Conservation (phyloP, 1,140 invertebrate species). For the Drosophila pruinosa region DNA sequence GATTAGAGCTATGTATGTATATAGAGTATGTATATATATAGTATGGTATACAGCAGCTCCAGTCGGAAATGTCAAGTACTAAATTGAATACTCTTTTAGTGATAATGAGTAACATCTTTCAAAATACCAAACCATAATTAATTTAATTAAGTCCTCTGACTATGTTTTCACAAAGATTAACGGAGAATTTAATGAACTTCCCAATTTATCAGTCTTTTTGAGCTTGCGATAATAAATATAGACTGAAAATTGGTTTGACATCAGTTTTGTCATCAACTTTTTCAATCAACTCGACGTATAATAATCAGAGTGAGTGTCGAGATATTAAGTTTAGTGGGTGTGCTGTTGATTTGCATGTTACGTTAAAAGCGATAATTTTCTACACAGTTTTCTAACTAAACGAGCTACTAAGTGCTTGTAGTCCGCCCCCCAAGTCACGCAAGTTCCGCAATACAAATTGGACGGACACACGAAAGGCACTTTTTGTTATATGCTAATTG, state of each 20-base stretch:
- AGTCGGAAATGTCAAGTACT: neutral
- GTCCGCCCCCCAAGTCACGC: slow-evolving; percentile 25
- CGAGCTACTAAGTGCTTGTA: slow-evolving; percentile 39
- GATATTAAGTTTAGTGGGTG: neutral
- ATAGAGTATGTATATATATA: too few species aligned
- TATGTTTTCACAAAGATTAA: too few species aligned
- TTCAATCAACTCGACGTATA: neutral
- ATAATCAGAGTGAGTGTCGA: neutral
- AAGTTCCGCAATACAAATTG: slow-evolving; percentile 23
- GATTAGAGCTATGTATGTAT: neutral
- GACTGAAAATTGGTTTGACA: too few species aligned
- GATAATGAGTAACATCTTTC: neutral
- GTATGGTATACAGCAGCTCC: too few species aligned
- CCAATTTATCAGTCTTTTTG: too few species aligned
- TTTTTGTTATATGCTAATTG: slow-evolving; percentile 6
- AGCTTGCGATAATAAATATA: too few species aligned
- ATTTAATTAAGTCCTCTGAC: too few species aligned
- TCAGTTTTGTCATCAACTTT: neutral
- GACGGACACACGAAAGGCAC: slow-evolving; percentile 6
- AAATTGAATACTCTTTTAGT: neutral
- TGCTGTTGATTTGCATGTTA: slow-evolving; percentile 15
- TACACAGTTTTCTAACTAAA: slow-evolving; percentile 23
- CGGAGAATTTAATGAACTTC: too few species aligned
- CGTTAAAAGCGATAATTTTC: slow-evolving; percentile 17
- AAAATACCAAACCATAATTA: too few species aligned